Base-by-base conservation (phyloP, 2,888 invertebrate species). In the Gastracanthus pulcherrimus region DNA sequence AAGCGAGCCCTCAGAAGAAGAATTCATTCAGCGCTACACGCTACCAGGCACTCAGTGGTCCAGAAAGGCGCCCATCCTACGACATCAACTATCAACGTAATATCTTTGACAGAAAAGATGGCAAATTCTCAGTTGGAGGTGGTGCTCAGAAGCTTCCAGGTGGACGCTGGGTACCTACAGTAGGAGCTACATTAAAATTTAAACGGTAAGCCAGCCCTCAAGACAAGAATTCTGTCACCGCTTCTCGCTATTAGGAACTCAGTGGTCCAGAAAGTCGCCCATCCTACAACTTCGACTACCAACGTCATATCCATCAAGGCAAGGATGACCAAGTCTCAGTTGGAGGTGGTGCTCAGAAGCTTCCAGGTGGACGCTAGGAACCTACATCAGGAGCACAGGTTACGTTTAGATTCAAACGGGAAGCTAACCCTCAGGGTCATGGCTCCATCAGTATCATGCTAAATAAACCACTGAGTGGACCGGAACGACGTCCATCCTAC, bases 111-210 rank as follows among this genome's bases (percentile, higher is more conserved):
- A 79, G 84, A 1, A 85, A 81, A 34, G 77, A 85, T 38, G 85
- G 85, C 26, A 74, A 83, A 0, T 66, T 87, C n/a, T 81, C 84
- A 7, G 85, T 83, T 9, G 64, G 82, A 1, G 85, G 79, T 36
- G 86, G 85, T 45, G 85, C 80, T n/a, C 70, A 79, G 1, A 84
- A 85, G 64, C n/a, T 71, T 3, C 85, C 84, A 0, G 86, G 87
- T 13, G 80, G 78, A 55, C 69, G 70, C 26, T 62, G 82, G 60
- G 78, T 84, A 48, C 85, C 85, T 0, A 67, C 78, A 0, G 66
- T 85, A 38, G 86, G 87, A 71, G 36, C 86, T 19, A n/a, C n/a
- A n/a, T n/a, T n/a, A n/a, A n/a, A n/a, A n/a, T 82, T 76, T n/a
- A 51, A 48, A 23, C 75, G 82, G n/a, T 83, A 82, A 76, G 82